Percentiles rank a stretch among this genome's conserved stretches.
These are phyloP conservation scores for Arbacia lixula DNA, from an alignment of 53 echinoderm and acorn worm genomes.

Conservation along the genomic window DNA sequence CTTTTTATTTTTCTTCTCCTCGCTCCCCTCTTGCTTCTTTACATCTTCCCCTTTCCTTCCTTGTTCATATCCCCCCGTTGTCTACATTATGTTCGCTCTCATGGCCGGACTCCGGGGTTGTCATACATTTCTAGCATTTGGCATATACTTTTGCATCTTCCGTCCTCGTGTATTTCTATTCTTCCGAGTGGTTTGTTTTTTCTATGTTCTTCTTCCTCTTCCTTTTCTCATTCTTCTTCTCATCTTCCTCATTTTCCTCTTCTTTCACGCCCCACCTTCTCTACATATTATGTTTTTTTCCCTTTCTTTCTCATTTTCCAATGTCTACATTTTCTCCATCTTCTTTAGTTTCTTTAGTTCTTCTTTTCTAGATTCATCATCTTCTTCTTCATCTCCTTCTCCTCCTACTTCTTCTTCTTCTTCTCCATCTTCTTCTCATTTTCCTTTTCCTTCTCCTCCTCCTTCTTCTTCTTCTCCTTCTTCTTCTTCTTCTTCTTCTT, in stretches of 20 bases:
- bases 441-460: neutral
- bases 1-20: neutral
- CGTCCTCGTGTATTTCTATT: neutral
- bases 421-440: neutral
- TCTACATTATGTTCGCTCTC: too few species aligned
- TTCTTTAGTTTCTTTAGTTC: neutral
- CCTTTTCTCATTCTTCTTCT: neutral
- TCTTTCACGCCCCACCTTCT: too few species aligned
- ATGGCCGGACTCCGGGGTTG: too few species aligned
- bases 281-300: neutral
- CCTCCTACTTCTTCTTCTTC: neutral
- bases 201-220: neutral
- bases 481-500: neutral
- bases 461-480: neutral
- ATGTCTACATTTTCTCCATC: neutral
- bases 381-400: neutral
- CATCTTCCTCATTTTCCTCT: neutral
- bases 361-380: neutral
- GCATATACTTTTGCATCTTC: neutral
- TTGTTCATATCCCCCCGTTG: too few species aligned
- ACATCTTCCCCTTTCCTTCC: too few species aligned
- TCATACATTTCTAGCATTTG: constrained; percentile 3
- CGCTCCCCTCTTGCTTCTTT: neutral
- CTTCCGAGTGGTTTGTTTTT: neutral
- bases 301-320: neutral